Percentiles rank a stretch among this genome's conserved stretches.
phyloP scores from a whole-genome alignment of 1,140 invertebrate species.

The Heliconius eleuchia region DNA sequence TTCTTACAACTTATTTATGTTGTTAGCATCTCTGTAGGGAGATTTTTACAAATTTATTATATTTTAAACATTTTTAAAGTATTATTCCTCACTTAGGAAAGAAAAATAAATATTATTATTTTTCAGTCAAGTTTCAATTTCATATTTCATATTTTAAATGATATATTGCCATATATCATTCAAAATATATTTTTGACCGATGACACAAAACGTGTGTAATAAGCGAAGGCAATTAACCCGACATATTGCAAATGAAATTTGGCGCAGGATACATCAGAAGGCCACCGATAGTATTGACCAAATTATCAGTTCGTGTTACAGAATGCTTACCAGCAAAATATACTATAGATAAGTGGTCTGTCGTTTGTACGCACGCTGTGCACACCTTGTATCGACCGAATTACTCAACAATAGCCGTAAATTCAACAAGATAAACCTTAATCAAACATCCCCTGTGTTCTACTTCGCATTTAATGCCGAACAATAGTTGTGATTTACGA shows the following conservation, averaged over 20 bases:
- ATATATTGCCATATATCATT: too few relatives aligned
- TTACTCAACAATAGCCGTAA: conserved; percentile 63
- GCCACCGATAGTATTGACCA: background rate
- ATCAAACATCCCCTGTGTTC: conserved; percentile 70
- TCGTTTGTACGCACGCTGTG: conserved; percentile 11
- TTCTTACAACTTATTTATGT: too few relatives aligned
- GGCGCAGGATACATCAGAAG: background rate
- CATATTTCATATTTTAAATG: too few relatives aligned
- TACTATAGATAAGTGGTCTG: background rate
- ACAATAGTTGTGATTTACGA: conserved; percentile 79
- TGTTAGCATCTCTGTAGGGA: too few relatives aligned
- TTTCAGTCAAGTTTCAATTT: too few relatives aligned
- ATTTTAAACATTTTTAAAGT: too few relatives aligned
- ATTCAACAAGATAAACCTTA: conserved; percentile 77
- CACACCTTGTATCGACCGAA: conserved; percentile 31
- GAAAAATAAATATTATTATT: too few relatives aligned
- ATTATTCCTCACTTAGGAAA: too few relatives aligned
- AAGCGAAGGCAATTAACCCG: background rate
- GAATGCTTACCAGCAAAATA: background rate
- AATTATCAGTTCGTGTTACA: background rate
- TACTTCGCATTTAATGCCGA: conserved; percentile 63
- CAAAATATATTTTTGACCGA: too few relatives aligned
- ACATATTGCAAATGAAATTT: conserved; percentile 1
- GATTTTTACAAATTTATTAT: too few relatives aligned
- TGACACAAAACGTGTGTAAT: background rate